Evolutionary conservation across 2,797 vertebrate genomes (phyloP), one percentile per base, ranked within the genome.

Genomic region (Periparus ater): DNA sequence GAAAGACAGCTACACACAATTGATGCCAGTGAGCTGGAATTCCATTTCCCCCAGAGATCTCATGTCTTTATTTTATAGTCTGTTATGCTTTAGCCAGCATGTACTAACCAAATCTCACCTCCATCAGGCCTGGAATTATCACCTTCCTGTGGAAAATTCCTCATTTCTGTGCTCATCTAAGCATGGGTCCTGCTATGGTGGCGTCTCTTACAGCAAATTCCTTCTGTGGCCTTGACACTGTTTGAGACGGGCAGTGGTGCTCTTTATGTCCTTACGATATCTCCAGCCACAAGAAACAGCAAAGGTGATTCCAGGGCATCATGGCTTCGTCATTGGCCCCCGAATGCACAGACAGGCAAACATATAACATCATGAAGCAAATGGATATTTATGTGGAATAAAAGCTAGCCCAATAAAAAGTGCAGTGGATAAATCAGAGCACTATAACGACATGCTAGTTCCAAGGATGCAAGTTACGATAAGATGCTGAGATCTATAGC

Each of bases 11-110:
- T 61, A 17, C 3, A 10, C 19, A 44, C 13, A 63, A 53, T 3
- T 66, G 8, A 38, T 61, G 25, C 2, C 71, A 82, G 14, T 40
- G 18, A 34, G 17, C 13, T 51, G 13, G 0, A 0, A 32, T 14
- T 66, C 17, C 6, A 17, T 48, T 88, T 83, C 17, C 36, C 10
- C 4, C n/a, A 34, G 53, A 60, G 27, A 36, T 29, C 11, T 9
- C 19, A 51, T 15, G 8, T 16, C 50, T 83, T 30, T 60, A 5
- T 26, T 71, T 71, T 34, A 62, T 5, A 45, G 22, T 16, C 32
- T 36, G 4, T n/a, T 55, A 27, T 10, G 11, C 5, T 10, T 65
- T 65, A 65, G 20, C 14, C 0, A 1, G 21, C 18, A 27, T 14
- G 8, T 14, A 3, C 7, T 29, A n/a, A 32, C 10, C 15, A 17